Conservation (phyloP, 2,113 vertebrate genomes). For the Vicugna pacos region DNA sequence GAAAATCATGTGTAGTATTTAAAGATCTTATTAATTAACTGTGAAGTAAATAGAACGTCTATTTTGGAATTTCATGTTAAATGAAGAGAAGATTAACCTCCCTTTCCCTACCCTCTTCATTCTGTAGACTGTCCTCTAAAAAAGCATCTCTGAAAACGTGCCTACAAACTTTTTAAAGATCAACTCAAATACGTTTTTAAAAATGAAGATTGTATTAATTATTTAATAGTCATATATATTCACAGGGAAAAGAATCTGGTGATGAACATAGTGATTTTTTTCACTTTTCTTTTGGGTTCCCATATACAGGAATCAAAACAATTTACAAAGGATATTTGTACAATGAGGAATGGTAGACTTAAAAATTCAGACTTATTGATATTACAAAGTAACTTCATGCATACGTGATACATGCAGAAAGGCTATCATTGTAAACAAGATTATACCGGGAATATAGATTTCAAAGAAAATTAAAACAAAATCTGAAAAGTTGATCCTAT, state of each 20-base stretch:
- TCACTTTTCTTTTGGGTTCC: slow-evolving; percentile 19
- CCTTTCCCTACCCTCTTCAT: neutral
- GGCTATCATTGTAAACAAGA: neutral
- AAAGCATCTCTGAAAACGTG: neutral
- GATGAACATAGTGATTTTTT: neutral
- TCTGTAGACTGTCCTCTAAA: slow-evolving; percentile 1
- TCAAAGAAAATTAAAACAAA: neutral
- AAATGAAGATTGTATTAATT: neutral
- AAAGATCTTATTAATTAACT: slow-evolving; percentile 22
- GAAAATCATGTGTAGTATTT: neutral
- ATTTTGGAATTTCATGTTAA: neutral
- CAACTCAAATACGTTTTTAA: neutral
- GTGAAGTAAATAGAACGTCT: neutral
- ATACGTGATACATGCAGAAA: slow-evolving; percentile 37
- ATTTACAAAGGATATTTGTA: slow-evolving; percentile 33
- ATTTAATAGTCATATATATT: neutral
- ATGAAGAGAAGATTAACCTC: neutral
- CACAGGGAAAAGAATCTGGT: neutral
- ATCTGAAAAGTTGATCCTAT: neutral
- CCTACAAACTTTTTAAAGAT: slow-evolving; percentile 1
- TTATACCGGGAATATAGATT: neutral
- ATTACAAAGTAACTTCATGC: slow-evolving; percentile 18
- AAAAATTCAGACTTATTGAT: slow-evolving; percentile 26
- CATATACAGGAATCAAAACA: neutral
- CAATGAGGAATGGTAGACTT: neutral